Evolutionary conservation across 2,113 vertebrate species (phyloP), one percentile per base, ranked within the genome.

Genomic region (Hippocampus mohnikei): DNA sequence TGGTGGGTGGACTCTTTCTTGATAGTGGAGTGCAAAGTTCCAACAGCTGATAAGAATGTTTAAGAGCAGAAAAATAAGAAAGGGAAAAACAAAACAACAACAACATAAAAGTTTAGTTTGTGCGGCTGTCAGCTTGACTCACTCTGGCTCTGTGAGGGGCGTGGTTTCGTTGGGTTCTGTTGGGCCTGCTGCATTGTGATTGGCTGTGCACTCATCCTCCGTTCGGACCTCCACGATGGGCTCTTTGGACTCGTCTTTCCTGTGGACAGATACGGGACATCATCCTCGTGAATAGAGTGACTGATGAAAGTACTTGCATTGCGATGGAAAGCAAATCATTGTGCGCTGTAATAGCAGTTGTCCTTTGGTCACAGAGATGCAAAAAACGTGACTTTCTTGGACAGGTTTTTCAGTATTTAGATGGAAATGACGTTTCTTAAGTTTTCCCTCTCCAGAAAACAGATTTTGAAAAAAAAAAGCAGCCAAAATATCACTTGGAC

Each of bases 181-280:
- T 48, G 95, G 95, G 23, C 95, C 97, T 18, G 95, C 96, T 75
- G 94, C 95, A 0, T 98, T 95, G 0, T 99, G 96, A 89, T 99
- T 99, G 53, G 96, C 96, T 53, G 96, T 96, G 81, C 93, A 88
- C 70, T 98, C 96, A 41, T 98, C 96, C 81, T 99, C 96, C 0
- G 94, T 98, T 71, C 95, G 91, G 75, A 98, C 95, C 80, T 98
- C 96, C 72, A 98, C 97, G 12, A 98, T 99, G 2, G 96, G 95
- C 87, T 99, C 96, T 91, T 98, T 98, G 73, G 97, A 98, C 67
- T 98, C 96, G 1, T 98, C 96, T 87, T 98, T 98, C 83, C 97
- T 99, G 93, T 23, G 74, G 66, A 73, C n/a, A 48, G 8, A 66
- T 8, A 20, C 9, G 41, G 2, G 29, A 61, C 13, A 37, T 8